phyloP scores from a whole-genome alignment of 2,888 invertebrate genomes.

The Alviniconcha strummeri region DNA sequence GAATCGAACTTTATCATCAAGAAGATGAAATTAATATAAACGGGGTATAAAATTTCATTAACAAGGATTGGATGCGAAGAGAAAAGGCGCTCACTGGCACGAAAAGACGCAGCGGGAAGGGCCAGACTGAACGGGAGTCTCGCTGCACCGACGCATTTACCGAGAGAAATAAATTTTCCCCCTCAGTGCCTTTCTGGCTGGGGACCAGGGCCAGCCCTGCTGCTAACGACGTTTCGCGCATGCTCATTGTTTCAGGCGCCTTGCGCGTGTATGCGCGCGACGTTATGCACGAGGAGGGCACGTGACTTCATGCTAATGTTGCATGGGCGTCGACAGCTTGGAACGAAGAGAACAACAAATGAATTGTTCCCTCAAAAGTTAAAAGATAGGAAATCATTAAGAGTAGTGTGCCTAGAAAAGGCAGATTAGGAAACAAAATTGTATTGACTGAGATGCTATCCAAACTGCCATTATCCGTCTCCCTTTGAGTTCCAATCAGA shows the following conservation, averaged over 20 bases:
- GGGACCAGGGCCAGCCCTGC: neutral
- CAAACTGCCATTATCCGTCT: no score
- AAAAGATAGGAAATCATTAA: no score
- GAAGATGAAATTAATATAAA: slow-evolving; percentile 55
- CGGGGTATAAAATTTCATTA: slow-evolving; percentile 53
- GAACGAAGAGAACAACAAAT: neutral
- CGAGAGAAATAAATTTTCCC: slow-evolving; percentile 36
- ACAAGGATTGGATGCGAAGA: slow-evolving; percentile 44
- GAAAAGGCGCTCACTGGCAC: slow-evolving; percentile 25
- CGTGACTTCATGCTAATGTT: slow-evolving; percentile 31
- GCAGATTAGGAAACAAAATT: no score
- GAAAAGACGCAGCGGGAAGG: slow-evolving; percentile 3
- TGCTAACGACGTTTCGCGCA: slow-evolving; percentile 32
- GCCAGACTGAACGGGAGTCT: neutral
- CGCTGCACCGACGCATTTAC: slow-evolving; percentile 12
- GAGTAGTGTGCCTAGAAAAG: no score
- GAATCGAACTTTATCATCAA: slow-evolving; percentile 45
- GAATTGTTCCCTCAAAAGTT: no score
- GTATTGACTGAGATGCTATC: no score
- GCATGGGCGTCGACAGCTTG: slow-evolving; percentile 17
- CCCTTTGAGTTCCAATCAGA: no score
- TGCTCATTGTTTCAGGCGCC: slow-evolving; percentile 32
- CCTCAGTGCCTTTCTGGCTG: slow-evolving; percentile 28
- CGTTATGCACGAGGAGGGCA: slow-evolving; percentile 9
- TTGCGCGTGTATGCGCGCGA: slow-evolving; percentile 30